Conservation (phyloP, 2,797 vertebrate genomes). For the Sternotherus odoratus region DNA sequence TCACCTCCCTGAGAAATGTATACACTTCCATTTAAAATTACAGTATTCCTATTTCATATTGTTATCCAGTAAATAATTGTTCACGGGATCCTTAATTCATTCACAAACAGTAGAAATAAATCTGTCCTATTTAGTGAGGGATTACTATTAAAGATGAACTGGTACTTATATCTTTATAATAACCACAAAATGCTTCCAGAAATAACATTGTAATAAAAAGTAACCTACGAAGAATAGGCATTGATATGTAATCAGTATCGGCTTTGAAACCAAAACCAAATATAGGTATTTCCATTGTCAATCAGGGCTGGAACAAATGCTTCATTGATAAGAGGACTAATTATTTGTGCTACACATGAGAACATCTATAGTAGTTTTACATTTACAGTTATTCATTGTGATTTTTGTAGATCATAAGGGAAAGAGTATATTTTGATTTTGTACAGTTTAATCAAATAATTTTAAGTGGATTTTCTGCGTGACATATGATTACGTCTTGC, state of each 20-base stretch:
- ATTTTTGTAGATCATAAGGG: background rate
- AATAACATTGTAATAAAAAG: background rate
- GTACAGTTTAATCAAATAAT: background rate
- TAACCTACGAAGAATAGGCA: background rate
- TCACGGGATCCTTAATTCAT: background rate
- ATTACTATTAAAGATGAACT: background rate
- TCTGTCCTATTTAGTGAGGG: fast-evolving
- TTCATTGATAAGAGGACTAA: background rate
- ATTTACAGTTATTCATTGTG: background rate
- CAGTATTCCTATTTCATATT: background rate
- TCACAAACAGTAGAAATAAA: background rate
- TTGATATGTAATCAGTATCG: background rate
- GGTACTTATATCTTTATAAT: background rate
- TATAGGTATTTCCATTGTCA: background rate
- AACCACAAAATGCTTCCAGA: background rate
- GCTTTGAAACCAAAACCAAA: background rate
- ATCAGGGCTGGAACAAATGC: background rate
- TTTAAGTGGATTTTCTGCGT: constrained; percentile 50
- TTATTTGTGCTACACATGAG: background rate
- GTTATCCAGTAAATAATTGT: constrained; percentile 25
- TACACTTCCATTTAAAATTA: background rate
- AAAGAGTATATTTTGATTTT: background rate
- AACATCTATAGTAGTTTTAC: background rate
- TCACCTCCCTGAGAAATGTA: constrained; percentile 34
- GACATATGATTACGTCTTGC: background rate